A percentile compares a stretch with the other conserved stretches of the same genome.
These are phyloP conservation scores for Scaptodrosophila lebanonensis DNA, from an alignment of 1,140 invertebrate genomes.

Conservation along the genomic window DNA sequence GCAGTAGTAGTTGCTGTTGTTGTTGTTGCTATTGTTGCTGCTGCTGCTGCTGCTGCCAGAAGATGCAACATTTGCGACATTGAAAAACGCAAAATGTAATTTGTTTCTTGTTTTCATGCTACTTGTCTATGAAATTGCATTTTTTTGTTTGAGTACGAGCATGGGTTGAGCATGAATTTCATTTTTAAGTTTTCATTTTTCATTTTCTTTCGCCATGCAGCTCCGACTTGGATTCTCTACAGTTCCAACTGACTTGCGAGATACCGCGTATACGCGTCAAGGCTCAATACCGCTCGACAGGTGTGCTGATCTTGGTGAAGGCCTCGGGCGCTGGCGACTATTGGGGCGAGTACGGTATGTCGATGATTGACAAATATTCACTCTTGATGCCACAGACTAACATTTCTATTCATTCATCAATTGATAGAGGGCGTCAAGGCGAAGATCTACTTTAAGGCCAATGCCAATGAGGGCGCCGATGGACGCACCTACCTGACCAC, in stretches of 20 bases:
- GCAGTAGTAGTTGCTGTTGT: no score
- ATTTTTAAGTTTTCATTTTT: constrained; percentile 35
- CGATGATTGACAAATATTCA: background rate
- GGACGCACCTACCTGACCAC: constrained; percentile 82
- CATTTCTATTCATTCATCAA: background rate
- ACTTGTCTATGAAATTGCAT: constrained; percentile 53
- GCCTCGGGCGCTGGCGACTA: constrained; percentile 89
- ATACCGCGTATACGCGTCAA: constrained; percentile 86
- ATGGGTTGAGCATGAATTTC: constrained; percentile 18
- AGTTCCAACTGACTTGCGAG: constrained; percentile 86
- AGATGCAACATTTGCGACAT: constrained; percentile 19
- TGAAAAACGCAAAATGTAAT: constrained; percentile 26
- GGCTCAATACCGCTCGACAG: constrained; percentile 87
- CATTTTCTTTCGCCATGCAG: constrained; percentile 77
- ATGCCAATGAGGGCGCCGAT: constrained; percentile 78
- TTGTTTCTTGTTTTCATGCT: background rate
- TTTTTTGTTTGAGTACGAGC: constrained; percentile 28
- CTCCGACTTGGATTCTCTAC: constrained; percentile 85
- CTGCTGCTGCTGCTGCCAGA: background rate
- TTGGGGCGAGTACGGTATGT: constrained; percentile 89
- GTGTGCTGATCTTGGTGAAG: constrained; percentile 86
- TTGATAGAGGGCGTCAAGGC: constrained; percentile 86
- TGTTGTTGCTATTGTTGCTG: constrained; percentile 4
- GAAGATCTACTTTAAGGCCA: constrained; percentile 87
- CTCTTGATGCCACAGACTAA: background rate